A percentile compares a stretch with the other conserved stretches of the same genome.
Evolutionary conservation across 2,113 vertebrate species (phyloP).

Genomic region (Onychostruthus taczanowskii): DNA sequence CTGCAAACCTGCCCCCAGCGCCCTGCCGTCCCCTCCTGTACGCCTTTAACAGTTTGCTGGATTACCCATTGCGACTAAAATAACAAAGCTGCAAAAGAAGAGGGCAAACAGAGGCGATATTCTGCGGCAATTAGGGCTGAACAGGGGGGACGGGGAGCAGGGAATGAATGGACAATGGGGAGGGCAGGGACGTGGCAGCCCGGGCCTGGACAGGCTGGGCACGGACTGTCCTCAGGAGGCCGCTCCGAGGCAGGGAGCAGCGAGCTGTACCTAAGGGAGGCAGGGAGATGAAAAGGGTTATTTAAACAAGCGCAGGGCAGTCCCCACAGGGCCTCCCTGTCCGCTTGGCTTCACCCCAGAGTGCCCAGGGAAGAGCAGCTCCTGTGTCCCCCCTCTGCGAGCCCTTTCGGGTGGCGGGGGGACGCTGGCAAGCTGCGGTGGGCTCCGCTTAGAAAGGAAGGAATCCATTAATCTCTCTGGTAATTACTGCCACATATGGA

Average conservation of each 20-base stretch:
- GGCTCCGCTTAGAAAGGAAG: slow-evolving; percentile 23
- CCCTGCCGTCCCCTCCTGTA: neutral
- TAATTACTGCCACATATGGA: slow-evolving; percentile 65
- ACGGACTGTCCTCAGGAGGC: neutral
- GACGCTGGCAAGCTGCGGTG: neutral
- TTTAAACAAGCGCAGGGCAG: slow-evolving; percentile 35
- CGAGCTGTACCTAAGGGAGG: neutral
- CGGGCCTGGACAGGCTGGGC: neutral
- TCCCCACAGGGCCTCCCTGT: neutral
- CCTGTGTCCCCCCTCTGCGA: neutral
- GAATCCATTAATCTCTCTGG: slow-evolving; percentile 64
- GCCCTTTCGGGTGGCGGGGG: slow-evolving; percentile 1
- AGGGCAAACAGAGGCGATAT: neutral
- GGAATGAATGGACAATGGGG: slow-evolving; percentile 55
- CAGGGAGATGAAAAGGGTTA: slow-evolving; percentile 39
- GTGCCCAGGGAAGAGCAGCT: neutral
- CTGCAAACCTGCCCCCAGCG: neutral
- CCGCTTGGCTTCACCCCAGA: neutral
- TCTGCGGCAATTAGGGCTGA: slow-evolving; percentile 57
- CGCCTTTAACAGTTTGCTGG: slow-evolving; percentile 49
- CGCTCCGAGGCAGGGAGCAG: neutral
- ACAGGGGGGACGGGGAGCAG: neutral
- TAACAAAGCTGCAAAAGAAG: slow-evolving; percentile 56
- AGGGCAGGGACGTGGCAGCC: neutral
- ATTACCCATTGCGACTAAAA: slow-evolving; percentile 47